Base-by-base conservation (phyloP, 2,113 vertebrate species). In the Burhinus oedicnemus region DNA sequence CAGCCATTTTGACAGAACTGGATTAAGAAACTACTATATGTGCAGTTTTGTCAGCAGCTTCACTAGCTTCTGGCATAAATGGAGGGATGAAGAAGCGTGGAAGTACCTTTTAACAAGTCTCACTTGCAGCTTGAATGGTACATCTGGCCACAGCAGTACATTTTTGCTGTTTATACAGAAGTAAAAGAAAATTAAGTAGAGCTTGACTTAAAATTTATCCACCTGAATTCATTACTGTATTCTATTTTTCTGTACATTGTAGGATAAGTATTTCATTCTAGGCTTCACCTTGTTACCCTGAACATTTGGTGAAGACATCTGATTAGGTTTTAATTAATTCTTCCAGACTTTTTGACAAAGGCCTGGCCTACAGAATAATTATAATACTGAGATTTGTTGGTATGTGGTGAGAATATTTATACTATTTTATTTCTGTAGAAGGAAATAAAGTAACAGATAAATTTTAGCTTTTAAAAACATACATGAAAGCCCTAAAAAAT, bases 1-100 rank as follows among this genome's bases (percentile, higher is more conserved):
- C 77, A n/a, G 29, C 23, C 38, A 17, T 62, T 83, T 52, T 38
- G 49, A 40, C 47, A 69, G 60, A 78, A 16, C 7, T 45, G 32
- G 25, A n/a, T 65, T 13, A 42, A 69, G 17, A 47, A 80, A 55
- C 13, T 9, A 21, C 32, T 11, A 3, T 0, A 2, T 2, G 5
- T 36, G 65, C 25, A 70, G 8, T 5, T 80, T 40, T 58, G 16
- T 5, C 8, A 42, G 55, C 51, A 91, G 55, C 54, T 79, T 61
- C 49, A 25, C 45, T 20, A 38, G 52, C 65, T 61, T 61, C 52
- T 55, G 72, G 71, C 51, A 52, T 6, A 42, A 65, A 38, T 1
- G 26, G 26, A 86, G 40, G n/a, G n/a, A 55, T 19, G 51, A 36
- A 75, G 49, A 62, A 49, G 10, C 3, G 27, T 27, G n/a, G 45